Evolutionary conservation across 30 jellyfish, hydroid and myxozoan species (phyloP), one percentile per base, ranked within the genome.

Genomic region (Morbakka virulenta): DNA sequence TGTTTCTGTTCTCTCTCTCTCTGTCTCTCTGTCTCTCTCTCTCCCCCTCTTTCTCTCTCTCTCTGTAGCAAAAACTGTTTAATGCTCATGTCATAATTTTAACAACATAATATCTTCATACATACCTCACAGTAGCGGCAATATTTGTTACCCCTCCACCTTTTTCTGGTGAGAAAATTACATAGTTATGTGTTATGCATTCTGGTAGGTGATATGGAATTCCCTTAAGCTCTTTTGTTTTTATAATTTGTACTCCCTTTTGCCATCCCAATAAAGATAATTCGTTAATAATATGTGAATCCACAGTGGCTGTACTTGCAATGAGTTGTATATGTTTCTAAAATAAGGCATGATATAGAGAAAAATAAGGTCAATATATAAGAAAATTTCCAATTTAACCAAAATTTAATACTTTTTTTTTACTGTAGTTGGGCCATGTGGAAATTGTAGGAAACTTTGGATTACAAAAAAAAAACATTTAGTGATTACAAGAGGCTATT

Each of bases 271-370:
- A 76, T 74, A 79, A 94, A 49, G 67, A 68, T 76, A 92, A 50
- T 32, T 76, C 87, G 11, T 62, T 79, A 4, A 85, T 77, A 79
- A 92, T 62, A 36, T 50, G 68, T 4, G 72, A 68, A 20, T 84
- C 53, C 6, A 92, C 65, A 2, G 98, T 92, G 22, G 98, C 98
- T 0, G 98, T 84, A 28, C 96, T 72, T 4, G 96, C 98, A 13
- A 92, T 85, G 69, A 85, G 52, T 34, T 92, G 96, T 2, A 72
- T 72, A 48, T 32, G 35, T 13, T 66, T 74, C 95, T 84, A 34
- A 28, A 3, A n/a, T n/a, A n/a, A n/a, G n/a, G n/a, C n/a, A n/a
- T n/a, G n/a, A n/a, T n/a, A n/a, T n/a, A n/a, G n/a, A n/a, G n/a
- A n/a, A n/a, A n/a, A n/a, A n/a, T n/a, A n/a, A n/a, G n/a, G n/a